These are phyloP conservation scores for Pangasius mekongensis DNA, from an alignment of 2,797 vertebrate genomes.

Conservation along the genomic window DNA sequence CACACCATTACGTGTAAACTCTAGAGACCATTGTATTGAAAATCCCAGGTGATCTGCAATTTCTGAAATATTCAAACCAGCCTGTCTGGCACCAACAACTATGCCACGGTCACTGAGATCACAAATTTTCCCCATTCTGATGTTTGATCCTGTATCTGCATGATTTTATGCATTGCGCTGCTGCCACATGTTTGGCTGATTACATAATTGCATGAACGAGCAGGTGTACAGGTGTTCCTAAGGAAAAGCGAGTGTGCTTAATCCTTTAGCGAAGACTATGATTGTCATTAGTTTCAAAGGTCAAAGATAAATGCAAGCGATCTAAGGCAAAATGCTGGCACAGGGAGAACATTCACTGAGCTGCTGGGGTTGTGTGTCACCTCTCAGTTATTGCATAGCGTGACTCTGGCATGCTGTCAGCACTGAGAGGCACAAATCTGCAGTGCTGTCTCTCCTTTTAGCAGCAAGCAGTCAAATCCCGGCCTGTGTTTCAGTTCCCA, in stretches of 20 bases:
- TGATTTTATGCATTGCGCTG: neutral
- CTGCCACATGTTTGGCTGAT: neutral
- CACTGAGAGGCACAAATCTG: constrained; percentile 42
- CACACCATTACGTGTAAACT: neutral
- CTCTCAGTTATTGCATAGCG: constrained; percentile 16
- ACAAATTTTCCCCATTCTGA: neutral
- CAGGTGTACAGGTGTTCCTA: neutral
- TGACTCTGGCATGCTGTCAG: constrained; percentile 33
- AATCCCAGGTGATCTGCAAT: neutral
- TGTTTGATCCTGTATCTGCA: neutral
- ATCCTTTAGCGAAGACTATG: neutral
- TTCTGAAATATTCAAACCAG: neutral
- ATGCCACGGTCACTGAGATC: neutral
- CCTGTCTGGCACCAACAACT: neutral
- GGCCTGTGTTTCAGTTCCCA: constrained; percentile 59
- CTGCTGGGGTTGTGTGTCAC: constrained; percentile 18
- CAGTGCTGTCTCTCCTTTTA: constrained; percentile 42
- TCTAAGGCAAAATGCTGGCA: neutral
- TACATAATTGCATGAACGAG: neutral
- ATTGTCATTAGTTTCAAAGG: constrained; percentile 11
- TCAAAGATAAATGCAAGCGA: neutral
- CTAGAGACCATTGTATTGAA: neutral
- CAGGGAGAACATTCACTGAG: constrained; percentile 14
- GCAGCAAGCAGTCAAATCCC: constrained; percentile 53
- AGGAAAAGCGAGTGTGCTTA: neutral